phyloP scores from a whole-genome alignment of 1,140 invertebrate genomes.

The Anoplolepis gracilipes region DNA sequence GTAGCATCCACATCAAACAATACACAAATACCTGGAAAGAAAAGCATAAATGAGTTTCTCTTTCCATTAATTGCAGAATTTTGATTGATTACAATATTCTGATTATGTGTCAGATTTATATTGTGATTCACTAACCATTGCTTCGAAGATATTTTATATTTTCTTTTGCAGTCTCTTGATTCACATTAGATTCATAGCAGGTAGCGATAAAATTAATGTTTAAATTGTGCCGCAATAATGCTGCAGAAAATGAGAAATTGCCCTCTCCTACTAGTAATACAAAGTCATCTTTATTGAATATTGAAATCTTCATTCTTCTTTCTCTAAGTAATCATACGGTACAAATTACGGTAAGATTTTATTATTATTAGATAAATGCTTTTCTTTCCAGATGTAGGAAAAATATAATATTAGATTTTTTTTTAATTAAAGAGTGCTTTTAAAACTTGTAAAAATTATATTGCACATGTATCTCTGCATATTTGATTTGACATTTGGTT shows the following conservation, averaged over 20 bases:
- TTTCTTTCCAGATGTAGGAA: conserved; percentile 28
- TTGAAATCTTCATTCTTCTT: conserved; percentile 74
- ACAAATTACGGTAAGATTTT: neutral
- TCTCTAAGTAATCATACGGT: neutral
- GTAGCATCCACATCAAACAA: conserved; percentile 86
- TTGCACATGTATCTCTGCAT: too few relatives aligned
- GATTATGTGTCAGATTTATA: neutral
- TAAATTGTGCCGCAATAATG: conserved; percentile 79
- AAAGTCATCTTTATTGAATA: conserved; percentile 77
- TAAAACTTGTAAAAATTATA: too few relatives aligned
- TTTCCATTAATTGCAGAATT: neutral
- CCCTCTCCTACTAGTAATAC: conserved; percentile 87
- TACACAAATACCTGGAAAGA: conserved; percentile 85
- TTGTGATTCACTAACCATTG: conserved; percentile 79
- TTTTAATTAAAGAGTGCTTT: too few relatives aligned
- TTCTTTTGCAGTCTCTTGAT: conserved; percentile 69
- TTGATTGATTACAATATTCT: neutral
- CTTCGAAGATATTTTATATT: conserved; percentile 78
- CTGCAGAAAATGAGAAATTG: conserved; percentile 87
- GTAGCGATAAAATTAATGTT: conserved; percentile 76
- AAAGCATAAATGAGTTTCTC: conserved; percentile 64
- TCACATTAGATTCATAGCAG: conserved; percentile 77
- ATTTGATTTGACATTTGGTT: neutral
- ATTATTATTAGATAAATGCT: conserved; percentile 18
- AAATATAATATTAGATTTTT: neutral